phyloP scores from a whole-genome alignment of 2,113 vertebrate species.

The Pavo muticus region DNA sequence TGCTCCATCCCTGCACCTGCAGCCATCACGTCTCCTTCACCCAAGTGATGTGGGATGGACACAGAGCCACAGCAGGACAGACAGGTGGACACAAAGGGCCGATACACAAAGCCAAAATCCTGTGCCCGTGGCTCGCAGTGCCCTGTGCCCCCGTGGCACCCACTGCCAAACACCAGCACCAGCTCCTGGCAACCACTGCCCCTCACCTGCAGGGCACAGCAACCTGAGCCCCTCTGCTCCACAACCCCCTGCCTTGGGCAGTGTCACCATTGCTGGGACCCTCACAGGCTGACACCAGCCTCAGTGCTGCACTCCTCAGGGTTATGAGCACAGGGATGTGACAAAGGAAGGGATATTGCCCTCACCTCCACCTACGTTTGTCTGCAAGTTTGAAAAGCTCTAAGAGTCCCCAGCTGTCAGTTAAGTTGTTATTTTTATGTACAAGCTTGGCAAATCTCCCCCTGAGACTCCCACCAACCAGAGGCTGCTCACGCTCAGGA shows the following conservation, averaged over 20 bases:
- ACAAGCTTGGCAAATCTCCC: neutral
- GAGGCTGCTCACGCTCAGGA: neutral
- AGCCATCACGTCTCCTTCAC: neutral
- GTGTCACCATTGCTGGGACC: neutral
- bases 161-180: neutral
- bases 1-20: neutral
- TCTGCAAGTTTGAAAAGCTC: neutral
- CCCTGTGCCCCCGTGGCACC: accelerated
- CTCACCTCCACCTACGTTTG: neutral
- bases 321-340: neutral
- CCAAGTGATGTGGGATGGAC: neutral
- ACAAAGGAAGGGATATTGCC: neutral
- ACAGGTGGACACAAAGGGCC: accelerated
- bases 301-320: neutral
- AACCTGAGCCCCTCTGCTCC: neutral
- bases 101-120: neutral
- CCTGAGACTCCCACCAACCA: neutral
- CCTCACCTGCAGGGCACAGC: accelerated
- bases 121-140: neutral
- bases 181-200: neutral
- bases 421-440: neutral
- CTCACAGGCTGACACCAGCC: neutral
- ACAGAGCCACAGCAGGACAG: too few species aligned
- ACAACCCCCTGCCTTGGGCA: neutral
- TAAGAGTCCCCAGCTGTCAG: neutral